Base-by-base conservation (phyloP, 2,888 invertebrate genomes). In the Ephialtes manifestator region DNA sequence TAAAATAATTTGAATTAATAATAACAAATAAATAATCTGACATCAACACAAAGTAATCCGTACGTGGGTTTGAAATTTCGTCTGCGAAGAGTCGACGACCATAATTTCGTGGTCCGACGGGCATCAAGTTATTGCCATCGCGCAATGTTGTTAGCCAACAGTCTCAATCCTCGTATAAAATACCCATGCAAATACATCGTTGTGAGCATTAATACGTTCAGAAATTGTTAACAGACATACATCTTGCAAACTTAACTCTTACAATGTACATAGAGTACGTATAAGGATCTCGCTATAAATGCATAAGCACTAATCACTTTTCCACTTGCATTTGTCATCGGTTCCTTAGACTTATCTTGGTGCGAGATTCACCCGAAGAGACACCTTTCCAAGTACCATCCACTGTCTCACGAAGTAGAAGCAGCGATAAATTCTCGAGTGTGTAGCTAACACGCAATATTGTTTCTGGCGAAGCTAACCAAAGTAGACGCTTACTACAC, bases 321-420 rank as follows among this genome's bases (percentile, higher is more conserved):
- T 82, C 60, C 13, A 35, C 70, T 18, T 75, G 28, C 63, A 82
- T 85, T 85, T 79, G 79, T 85, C 85, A 85, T 82, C 71, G 53
- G 74, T 79, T 51, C 58, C 48, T 48, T 55, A 15, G 55, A 31
- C 55, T 65, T 43, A 68, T 68, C 68, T 51, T 35, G 55, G 28
- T 20, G 65, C 63, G 20, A 28, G 11, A 11, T 58, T 60, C 43
- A 28, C 58, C 18, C 46, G 39, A 58, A 35, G n/a, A 71, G 53
- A 75, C 43, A 74, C 74, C 71, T 82, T 79, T 76, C 53, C 74
- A 13, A 68, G 77, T 78, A 74, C 51, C 74, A 28, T 71, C 39
- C 63, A 58, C 65, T 46, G 24, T 53, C 51, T 39, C 24, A 71
- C 68, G 68, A 35, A 43, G 74, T 0, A 75, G 60, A 60, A 65